Evolutionary conservation across 2,888 invertebrate genomes (phyloP), one percentile per base, ranked within the genome.

Genomic region (Patella depressa): DNA sequence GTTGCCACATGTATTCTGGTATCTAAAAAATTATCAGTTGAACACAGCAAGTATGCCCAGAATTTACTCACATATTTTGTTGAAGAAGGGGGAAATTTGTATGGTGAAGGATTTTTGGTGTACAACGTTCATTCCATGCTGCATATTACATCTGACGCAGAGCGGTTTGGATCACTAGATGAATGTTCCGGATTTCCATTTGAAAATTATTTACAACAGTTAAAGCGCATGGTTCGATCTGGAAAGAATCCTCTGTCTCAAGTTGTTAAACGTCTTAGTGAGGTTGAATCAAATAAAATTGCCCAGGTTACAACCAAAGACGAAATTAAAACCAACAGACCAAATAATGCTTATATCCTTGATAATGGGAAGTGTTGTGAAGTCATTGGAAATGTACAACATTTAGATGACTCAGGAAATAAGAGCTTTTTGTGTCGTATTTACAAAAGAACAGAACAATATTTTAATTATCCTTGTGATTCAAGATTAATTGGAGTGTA

Each of bases 61-160:
- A 53, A 78, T 19, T 72, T 81, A 2, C 57, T 84, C 17, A 45
- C 53, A 14, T 72, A 71, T 59, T 83, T 80, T 80, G 78, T 81
- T 7, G 45, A 74, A 19, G 15, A 81, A 11, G 53, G 53, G 54
- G 45, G n/a, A 17, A 17, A 72, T 34, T 17, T 82, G 14, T 83
- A 80, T 78, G 80, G n/a, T n/a, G n/a, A n/a, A n/a, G n/a, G n/a
- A n/a, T n/a, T n/a, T n/a, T n/a, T 90, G 12, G 83, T 75, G 17
- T 83, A 78, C 71, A 83, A 83, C 76, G 72, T 81, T 12, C 80
- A 83, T 72, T n/a, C 24, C n/a, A n/a, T n/a, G n/a, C n/a, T n/a
- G n/a, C n/a, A n/a, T n/a, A n/a, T n/a, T n/a, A n/a, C n/a, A n/a
- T n/a, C n/a, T n/a, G n/a, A n/a, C n/a, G n/a, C n/a, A n/a, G n/a